These are phyloP conservation scores for Stenchaetothrips biformis DNA, from an alignment of 2,888 invertebrate genomes.

Conservation along the genomic window DNA sequence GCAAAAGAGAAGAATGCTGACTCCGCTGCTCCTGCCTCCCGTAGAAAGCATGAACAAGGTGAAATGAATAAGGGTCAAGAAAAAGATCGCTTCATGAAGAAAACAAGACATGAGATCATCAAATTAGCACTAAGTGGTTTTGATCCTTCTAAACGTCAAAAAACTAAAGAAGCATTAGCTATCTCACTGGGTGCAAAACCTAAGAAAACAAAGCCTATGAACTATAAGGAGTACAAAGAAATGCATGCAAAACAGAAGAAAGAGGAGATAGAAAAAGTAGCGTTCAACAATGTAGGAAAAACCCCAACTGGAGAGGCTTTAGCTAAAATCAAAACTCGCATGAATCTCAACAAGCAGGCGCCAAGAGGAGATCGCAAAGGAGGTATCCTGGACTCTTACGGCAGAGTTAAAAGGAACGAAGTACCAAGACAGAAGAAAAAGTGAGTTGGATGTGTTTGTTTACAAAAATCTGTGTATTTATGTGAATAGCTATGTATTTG, in stretches of 20 bases:
- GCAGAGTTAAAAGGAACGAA: background rate
- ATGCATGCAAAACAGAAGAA: slow-evolving; percentile 27
- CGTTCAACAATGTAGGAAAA: slow-evolving; percentile 30
- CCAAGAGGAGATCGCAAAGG: background rate
- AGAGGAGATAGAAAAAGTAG: slow-evolving; percentile 31
- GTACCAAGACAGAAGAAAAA: background rate
- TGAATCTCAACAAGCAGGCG: background rate
- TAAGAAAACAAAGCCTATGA: slow-evolving; percentile 32
- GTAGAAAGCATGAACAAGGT: background rate
- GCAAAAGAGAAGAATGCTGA: background rate
- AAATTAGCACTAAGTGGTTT: slow-evolving; percentile 80
- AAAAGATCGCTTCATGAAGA: slow-evolving; percentile 62
- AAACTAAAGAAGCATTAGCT: slow-evolving; percentile 72
- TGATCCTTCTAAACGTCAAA: slow-evolving; percentile 61
- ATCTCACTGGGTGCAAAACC: slow-evolving; percentile 59
- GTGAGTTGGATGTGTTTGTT: background rate
- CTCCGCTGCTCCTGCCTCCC: background rate
- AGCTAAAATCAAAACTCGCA: background rate
- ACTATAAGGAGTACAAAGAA: slow-evolving; percentile 34
- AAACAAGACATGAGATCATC: slow-evolving; percentile 72
- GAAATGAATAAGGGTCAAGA: slow-evolving; percentile 33
- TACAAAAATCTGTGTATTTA: background rate
- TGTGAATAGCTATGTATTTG: background rate
- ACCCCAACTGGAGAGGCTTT: background rate
- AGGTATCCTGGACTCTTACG: background rate